Evolutionary conservation across 2,888 invertebrate genomes (phyloP), one percentile per base, ranked within the genome.

Genomic region (Calameuta idolon): DNA sequence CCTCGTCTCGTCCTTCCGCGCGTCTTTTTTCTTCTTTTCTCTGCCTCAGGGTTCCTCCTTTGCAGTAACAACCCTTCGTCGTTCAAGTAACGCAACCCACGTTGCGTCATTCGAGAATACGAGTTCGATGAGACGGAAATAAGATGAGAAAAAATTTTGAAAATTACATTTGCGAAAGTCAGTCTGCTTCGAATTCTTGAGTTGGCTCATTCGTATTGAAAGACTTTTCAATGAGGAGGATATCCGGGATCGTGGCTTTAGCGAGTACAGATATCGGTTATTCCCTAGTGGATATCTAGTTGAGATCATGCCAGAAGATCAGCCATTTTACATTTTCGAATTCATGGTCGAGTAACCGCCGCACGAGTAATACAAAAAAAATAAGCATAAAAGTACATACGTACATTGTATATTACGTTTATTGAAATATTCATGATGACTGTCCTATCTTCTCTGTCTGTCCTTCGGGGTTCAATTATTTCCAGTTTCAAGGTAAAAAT

Each of bases 1-100:
- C 81, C 81, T 85, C 81, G 74, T 81, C 82, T 23, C 75, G 75
- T 55, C 35, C 40, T 75, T 75, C 68, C 68, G 75, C 68, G 75
- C 75, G 69, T 69, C 12, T 3, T 33, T 33, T 40, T 71, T 71
- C 31, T 12, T 31, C 5, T 31, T 23, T 71, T 31, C 71, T 1
- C 11, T 34, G 31, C 71, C 33, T 34, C 31, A 2, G 31, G 31
- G 31, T 71, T 71, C 31, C 15, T 71, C 71, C 71, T 34, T 71
- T 34, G 31, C 71, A 71, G 15, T 33, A 71, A 33, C 71, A 55
- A 55, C 55, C 55, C 55, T 55, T 55, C 55, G 55, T 9, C 23
- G 55, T 55, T 55, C 55, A 1, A 23, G 55, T 55, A 55, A 23
- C 55, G 55, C 55, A 55, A 55, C 55, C 55, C 55, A 55, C 55